phyloP scores from a whole-genome alignment of 1,140 invertebrate genomes.

The Tribolium madens region DNA sequence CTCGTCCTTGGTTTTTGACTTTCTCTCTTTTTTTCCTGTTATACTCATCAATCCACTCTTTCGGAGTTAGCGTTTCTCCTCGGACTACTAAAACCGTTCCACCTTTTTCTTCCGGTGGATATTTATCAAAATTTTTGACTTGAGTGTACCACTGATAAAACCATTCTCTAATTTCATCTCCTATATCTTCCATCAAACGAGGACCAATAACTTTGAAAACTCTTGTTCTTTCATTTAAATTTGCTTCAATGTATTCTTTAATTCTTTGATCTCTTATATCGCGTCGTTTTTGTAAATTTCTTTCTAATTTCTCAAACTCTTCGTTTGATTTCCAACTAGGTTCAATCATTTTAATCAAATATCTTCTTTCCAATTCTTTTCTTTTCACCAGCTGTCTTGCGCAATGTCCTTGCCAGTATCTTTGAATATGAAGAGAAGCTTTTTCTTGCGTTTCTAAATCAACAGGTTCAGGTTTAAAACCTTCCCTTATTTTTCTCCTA shows the following conservation, averaged over 20 bases:
- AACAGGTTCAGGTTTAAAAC: slow-evolving; percentile 32
- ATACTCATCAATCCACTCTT: slow-evolving; percentile 66
- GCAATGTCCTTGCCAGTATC: slow-evolving; percentile 66
- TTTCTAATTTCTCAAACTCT: slow-evolving; percentile 66
- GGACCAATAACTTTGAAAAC: slow-evolving; percentile 70
- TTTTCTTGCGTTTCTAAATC: slow-evolving; percentile 26
- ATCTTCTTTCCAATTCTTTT: slow-evolving; percentile 62
- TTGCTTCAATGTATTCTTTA: slow-evolving; percentile 68
- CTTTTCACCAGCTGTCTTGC: slow-evolving; percentile 61
- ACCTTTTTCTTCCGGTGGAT: slow-evolving; percentile 68
- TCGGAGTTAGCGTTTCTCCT: slow-evolving; percentile 68
- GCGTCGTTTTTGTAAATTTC: slow-evolving; percentile 68
- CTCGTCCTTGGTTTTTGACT: slow-evolving; percentile 51
- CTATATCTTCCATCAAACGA: slow-evolving; percentile 76
- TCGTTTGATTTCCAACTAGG: slow-evolving; percentile 64
- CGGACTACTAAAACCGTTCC: slow-evolving; percentile 70
- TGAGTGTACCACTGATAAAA: slow-evolving; percentile 71
- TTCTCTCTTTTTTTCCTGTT: slow-evolving; percentile 55
- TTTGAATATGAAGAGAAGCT: slow-evolving; percentile 64
- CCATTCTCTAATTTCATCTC: slow-evolving; percentile 77
- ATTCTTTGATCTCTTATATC: slow-evolving; percentile 68
- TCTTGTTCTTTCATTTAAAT: slow-evolving; percentile 69
- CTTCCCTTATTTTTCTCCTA: slow-evolving; percentile 39
- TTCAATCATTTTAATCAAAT: slow-evolving; percentile 64
- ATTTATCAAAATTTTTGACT: slow-evolving; percentile 68